Evolutionary conservation across 1,140 invertebrate genomes (phyloP).

Genomic region (Drosophila jambulina): DNA sequence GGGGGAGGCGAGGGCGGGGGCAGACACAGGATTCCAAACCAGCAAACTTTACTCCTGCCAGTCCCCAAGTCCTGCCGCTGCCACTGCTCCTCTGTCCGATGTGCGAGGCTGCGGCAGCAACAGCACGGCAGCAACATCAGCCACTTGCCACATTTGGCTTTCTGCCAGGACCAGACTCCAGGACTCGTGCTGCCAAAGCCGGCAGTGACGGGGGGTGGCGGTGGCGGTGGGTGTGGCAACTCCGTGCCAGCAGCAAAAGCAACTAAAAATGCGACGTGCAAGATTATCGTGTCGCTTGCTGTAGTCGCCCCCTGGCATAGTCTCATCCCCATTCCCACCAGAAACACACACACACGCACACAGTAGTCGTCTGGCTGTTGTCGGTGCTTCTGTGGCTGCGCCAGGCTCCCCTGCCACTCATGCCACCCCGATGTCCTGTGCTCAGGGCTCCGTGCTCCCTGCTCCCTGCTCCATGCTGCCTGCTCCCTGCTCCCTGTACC

Average conservation of each 20-base stretch:
- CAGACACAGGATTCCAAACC: slow-evolving; percentile 39
- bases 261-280: slow-evolving; percentile 83
- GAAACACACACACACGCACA: slow-evolving; percentile 11
- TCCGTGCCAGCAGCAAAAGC: slow-evolving; percentile 63
- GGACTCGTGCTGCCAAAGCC: slow-evolving; percentile 40
- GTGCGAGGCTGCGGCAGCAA: slow-evolving; percentile 16
- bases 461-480: background rate
- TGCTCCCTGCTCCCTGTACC: background rate
- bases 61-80: slow-evolving; percentile 3
- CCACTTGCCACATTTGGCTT: slow-evolving; percentile 83
- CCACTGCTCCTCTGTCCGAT: slow-evolving; percentile 1
- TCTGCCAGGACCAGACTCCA: slow-evolving; percentile 72
- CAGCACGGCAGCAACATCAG: slow-evolving; percentile 52
- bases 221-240: slow-evolving; percentile 32
- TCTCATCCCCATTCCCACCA: slow-evolving; percentile 34
- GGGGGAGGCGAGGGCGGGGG: slow-evolving; percentile 22
- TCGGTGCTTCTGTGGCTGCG: slow-evolving; percentile 75
- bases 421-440: slow-evolving; percentile 10
- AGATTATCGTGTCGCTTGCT: slow-evolving; percentile 83
- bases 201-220: slow-evolving; percentile 7
- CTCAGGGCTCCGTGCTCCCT: background rate
- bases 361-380: slow-evolving; percentile 55
- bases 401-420: slow-evolving; percentile 23
- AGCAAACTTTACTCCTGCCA: slow-evolving; percentile 18
- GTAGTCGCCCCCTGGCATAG: slow-evolving; percentile 59